Base-by-base conservation (phyloP, 2,113 vertebrate species). In the Tychaedon coryphoeus region DNA sequence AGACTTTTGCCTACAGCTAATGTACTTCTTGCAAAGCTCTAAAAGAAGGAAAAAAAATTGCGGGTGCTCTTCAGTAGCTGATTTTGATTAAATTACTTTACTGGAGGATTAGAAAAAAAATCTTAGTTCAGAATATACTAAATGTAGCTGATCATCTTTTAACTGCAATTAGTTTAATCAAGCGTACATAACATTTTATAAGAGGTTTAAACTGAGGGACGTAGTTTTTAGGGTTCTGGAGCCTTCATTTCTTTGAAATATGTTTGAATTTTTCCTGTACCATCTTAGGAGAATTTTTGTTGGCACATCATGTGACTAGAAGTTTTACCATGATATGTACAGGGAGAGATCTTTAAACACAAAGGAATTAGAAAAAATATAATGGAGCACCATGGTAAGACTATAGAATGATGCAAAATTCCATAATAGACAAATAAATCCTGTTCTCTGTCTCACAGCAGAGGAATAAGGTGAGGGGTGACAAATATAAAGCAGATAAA, bases 401-500 rank as follows among this genome's bases (percentile, higher is more conserved):
- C n/a, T 42, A 5, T 6, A 66, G 50, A 73, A 92, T 36, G 33
- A 73, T 25, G 3, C 40, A 66, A 50, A 86, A 65, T 66, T 45
- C 36, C 26, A 54, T 72, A 94, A 74, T 19, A 61, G 20, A 45
- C 33, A 47, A 56, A 38, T 58, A 61, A 25, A 19, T 93, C 47
- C 50, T 53, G 11, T 86, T 92, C 83, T 77, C 45, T 79, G 9
- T 91, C 43, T 81, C 22, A 87, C 57, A 82, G 43, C 43, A 67
- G 38, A 90, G 58, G 15, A 92, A 61, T 79, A 93, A 95, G 22
- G 25, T 88, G 11, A 90, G 33, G 67, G 17, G 29, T 83, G 33
- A 77, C 29, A 73, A 95, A 95, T 92, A 36, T 47, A 79, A 78
- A 90, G 33, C 47, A 86, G 66, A 78, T 53, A 58, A 91, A 89